phyloP scores from a whole-genome alignment of 2,888 invertebrate genomes.

The Marronus borbonicus region DNA sequence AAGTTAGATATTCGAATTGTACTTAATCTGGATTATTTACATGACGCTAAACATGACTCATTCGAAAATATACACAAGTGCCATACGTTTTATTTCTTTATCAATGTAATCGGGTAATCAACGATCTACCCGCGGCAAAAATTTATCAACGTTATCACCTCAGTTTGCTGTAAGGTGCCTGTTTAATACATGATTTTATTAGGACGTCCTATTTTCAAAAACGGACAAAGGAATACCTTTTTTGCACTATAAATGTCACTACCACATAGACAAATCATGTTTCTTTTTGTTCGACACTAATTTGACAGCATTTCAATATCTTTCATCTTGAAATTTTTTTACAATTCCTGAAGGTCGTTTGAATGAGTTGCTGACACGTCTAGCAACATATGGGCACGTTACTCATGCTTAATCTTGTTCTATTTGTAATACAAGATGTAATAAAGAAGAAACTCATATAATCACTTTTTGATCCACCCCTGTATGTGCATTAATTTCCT shows the following conservation, averaged over 20 bases:
- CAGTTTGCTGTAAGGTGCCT: too few species aligned
- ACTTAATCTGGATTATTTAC: too few species aligned
- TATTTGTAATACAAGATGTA: not conserved
- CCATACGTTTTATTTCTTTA: not conserved
- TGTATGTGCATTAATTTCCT: too few species aligned
- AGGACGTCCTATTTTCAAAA: not conserved
- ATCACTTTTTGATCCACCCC: too few species aligned
- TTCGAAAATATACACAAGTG: not conserved
- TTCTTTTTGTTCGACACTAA: slow-evolving; percentile 14
- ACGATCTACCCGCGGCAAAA: not conserved
- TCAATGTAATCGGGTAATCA: too few species aligned
- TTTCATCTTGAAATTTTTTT: slow-evolving; percentile 19
- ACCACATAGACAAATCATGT: slow-evolving; percentile 15
- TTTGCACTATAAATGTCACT: not conserved
- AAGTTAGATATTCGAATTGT: too few species aligned
- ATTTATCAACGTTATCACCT: not conserved
- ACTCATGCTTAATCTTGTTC: not conserved
- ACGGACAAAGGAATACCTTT: slow-evolving; percentile 13
- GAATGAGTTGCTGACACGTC: not conserved
- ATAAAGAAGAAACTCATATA: not conserved
- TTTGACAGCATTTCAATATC: slow-evolving; percentile 33
- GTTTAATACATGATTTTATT: too few species aligned
- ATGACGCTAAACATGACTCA: not conserved
- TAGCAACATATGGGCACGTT: not conserved
- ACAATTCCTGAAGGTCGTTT: slow-evolving; percentile 9